phyloP scores from a whole-genome alignment of 1,140 invertebrate genomes.

The Leptonema lineaticorne region DNA sequence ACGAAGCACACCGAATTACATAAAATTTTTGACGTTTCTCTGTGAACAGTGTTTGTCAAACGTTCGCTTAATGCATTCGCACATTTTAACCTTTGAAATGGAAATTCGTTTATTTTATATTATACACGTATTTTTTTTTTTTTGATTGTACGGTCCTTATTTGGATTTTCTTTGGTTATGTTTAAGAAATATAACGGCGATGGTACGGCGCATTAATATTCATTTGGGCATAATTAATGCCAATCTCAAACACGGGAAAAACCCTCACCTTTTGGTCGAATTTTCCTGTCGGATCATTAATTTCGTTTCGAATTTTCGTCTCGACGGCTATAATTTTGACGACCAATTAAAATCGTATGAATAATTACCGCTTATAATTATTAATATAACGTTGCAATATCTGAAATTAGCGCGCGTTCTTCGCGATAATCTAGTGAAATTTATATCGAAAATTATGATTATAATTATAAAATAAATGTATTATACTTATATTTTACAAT shows the following conservation, averaged over 20 bases:
- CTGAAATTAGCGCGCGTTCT: too few relatives aligned
- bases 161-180: neutral
- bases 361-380: neutral
- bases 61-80: too few relatives aligned
- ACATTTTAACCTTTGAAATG: too few relatives aligned
- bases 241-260: neutral
- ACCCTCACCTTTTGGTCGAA: neutral
- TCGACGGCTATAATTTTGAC: neutral
- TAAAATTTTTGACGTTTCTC: too few relatives aligned
- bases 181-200: neutral
- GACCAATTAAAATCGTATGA: slow-evolving; percentile 2
- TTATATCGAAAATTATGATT: too few relatives aligned
- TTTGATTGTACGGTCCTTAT: neutral
- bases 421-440: too few relatives aligned
- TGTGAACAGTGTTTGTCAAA: too few relatives aligned
- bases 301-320: neutral
- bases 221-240: neutral
- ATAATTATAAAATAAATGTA: too few relatives aligned
- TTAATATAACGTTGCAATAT: neutral
- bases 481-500: too few relatives aligned
- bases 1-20: too few relatives aligned
- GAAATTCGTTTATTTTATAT: too few relatives aligned
- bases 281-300: neutral
- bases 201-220: neutral
- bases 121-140: neutral